Evolutionary conservation across 2,888 invertebrate species (phyloP), one percentile per base, ranked within the genome.

Genomic region (Hirtodrosophila cameraria): DNA sequence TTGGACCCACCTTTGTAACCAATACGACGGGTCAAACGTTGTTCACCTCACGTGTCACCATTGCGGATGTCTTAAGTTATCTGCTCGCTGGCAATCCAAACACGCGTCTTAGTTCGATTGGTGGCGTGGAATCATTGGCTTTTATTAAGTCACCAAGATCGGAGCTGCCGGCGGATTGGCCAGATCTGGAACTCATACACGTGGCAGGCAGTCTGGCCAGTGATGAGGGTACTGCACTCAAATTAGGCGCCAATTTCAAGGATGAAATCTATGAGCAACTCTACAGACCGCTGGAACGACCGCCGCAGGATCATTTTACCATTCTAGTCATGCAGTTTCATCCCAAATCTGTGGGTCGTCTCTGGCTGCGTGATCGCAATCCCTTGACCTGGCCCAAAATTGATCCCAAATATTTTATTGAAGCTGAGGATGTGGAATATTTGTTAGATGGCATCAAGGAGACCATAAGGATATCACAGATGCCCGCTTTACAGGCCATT

Each of bases 321-420:
- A 90, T 94, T 9, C 92, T 95, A 48, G 93, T 95, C 0, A 94
- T 96, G 91, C 90, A 96, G 23, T 92, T 96, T 43, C 93, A 95
- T 85, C 96, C 96, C 0, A 93, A 94, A 86, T 96, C 96, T 9
- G 91, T 92, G 13, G 96, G 96, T 0, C 92, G 93, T 3, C 77
- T 96, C 0, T 93, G 92, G 87, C 91, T 98, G 9, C 93, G 93
- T 77, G 94, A 94, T 31, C 93, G 91, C 16, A 72, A 94, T 86
- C 94, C 94, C 0, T 89, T 91, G 27, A 92, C 93, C 16, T 92
- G 92, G 86, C 94, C 94, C 0, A 88, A 91, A 13, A 92, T 95
- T 30, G 91, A 93, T 75, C 93, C 93, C 1, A 94, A 94, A 72
- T 94, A 93, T 71, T 91, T 93, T 38, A 68, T 90, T 2, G 91